Conservation (phyloP, 1,140 invertebrate species). For the Zaprionus gabonicus region DNA sequence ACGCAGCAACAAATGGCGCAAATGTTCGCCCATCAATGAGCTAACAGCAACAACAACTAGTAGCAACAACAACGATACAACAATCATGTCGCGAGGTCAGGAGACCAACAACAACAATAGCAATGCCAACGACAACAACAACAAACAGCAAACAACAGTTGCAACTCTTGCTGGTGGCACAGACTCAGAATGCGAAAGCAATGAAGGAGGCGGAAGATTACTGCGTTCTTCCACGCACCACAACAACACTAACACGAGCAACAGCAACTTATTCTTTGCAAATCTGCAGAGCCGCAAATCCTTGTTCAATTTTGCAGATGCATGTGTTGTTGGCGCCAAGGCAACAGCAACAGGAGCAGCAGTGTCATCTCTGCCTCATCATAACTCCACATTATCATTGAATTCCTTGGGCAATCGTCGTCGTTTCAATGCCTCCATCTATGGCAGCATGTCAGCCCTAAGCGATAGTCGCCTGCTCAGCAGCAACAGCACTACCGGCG, state of each 20-base stretch:
- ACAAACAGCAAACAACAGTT: neutral
- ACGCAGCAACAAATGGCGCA: constrained; percentile 26
- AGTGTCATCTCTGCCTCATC: constrained; percentile 30
- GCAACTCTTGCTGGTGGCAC: constrained; percentile 18
- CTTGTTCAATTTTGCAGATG: constrained; percentile 54
- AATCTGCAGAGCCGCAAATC: constrained; percentile 80
- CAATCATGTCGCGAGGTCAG: constrained; percentile 22
- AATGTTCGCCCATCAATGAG: constrained; percentile 48
- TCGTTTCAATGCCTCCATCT: constrained; percentile 79
- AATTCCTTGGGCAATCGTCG: constrained; percentile 68
- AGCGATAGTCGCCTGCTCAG: constrained; percentile 79
- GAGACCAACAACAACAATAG: constrained; percentile 41
- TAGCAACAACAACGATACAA: constrained; percentile 18
- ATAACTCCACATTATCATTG: constrained; percentile 79
- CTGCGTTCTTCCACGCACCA: neutral
- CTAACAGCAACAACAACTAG: constrained; percentile 22
- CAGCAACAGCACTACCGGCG: constrained; percentile 45
- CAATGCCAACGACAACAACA: constrained; percentile 47
- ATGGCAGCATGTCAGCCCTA: constrained; percentile 80
- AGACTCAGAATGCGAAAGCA: constrained; percentile 55
- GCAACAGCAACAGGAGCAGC: neutral
- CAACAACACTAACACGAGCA: constrained; percentile 38
- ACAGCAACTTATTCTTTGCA: constrained; percentile 68
- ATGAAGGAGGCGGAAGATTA: constrained; percentile 20
- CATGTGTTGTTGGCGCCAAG: neutral